A percentile compares a stretch with the other conserved stretches of the same genome.
phyloP scores from a whole-genome alignment of 2,113 vertebrate genomes.

The Neogobius melanostomus region DNA sequence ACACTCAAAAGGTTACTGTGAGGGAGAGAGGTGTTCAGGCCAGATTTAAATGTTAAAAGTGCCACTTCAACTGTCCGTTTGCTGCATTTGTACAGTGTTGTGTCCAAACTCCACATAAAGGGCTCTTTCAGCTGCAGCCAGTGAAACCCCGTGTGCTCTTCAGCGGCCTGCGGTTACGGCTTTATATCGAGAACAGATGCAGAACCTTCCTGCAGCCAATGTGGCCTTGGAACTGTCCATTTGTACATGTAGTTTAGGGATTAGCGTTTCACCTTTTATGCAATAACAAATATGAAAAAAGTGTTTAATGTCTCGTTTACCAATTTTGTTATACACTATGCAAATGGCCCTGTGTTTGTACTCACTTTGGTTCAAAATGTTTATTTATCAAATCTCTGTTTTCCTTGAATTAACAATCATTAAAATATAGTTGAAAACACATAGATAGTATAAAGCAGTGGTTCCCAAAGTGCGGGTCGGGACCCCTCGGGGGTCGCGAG shows the following conservation, averaged over 20 bases:
- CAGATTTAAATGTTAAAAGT: slow-evolving; percentile 44
- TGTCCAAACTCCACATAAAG: slow-evolving; percentile 60
- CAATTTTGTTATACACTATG: background rate
- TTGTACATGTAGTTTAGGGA: background rate
- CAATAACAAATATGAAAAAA: background rate
- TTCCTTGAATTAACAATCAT: too few species aligned
- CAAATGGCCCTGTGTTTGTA: background rate
- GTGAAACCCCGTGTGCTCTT: slow-evolving; percentile 22
- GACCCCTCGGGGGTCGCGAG: too few species aligned
- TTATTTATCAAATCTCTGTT: too few species aligned
- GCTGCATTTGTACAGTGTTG: slow-evolving; percentile 6
- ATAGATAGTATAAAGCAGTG: too few species aligned
- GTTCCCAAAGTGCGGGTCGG: too few species aligned
- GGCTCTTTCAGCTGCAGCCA: slow-evolving; percentile 60
- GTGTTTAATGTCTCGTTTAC: too few species aligned
- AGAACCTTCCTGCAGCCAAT: slow-evolving; percentile 16
- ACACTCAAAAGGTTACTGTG: slow-evolving; percentile 16
- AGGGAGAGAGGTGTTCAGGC: slow-evolving; percentile 11
- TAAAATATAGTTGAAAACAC: too few species aligned
- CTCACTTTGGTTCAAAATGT: too few species aligned
- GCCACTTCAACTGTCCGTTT: slow-evolving; percentile 31
- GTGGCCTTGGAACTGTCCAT: slow-evolving; percentile 3
- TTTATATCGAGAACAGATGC: slow-evolving; percentile 65
- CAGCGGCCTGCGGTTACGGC: slow-evolving; percentile 34
- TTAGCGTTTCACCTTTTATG: background rate